A percentile compares a stretch with the other conserved stretches of the same genome.
Conservation (phyloP, 2,113 vertebrate genomes). For the Orientallactaga bullata region DNA sequence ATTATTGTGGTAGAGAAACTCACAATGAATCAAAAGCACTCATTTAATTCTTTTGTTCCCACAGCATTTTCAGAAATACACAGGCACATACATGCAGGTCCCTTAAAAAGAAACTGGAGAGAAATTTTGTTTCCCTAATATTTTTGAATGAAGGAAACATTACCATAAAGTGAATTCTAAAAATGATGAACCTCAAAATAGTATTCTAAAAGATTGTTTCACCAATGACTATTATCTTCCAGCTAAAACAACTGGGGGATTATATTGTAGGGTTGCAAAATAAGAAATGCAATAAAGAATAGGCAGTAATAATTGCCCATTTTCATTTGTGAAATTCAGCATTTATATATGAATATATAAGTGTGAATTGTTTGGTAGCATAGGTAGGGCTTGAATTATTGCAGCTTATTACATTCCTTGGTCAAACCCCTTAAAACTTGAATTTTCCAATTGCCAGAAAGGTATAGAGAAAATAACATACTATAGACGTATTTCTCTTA, state of each 20-base stretch:
- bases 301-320: neutral
- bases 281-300: neutral
- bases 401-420: neutral
- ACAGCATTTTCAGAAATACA: neutral
- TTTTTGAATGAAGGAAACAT: neutral
- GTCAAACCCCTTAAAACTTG: neutral
- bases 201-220: neutral
- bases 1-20: neutral
- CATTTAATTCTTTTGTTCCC: neutral
- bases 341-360: neutral
- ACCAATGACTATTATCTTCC: neutral
- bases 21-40: neutral
- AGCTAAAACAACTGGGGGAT: neutral
- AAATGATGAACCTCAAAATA: neutral
- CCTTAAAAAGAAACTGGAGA: neutral
- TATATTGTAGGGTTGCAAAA: neutral
- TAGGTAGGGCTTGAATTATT: conserved; percentile 4
- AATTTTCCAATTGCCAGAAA: neutral
- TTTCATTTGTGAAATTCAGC: neutral
- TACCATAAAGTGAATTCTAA: neutral
- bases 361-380: neutral
- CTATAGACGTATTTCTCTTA: neutral
- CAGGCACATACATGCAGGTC: neutral
- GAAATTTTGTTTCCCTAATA: neutral
- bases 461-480: neutral